Evolutionary conservation across 2,113 vertebrate genomes (phyloP).

Genomic region (Herpetotheres cachinnans): DNA sequence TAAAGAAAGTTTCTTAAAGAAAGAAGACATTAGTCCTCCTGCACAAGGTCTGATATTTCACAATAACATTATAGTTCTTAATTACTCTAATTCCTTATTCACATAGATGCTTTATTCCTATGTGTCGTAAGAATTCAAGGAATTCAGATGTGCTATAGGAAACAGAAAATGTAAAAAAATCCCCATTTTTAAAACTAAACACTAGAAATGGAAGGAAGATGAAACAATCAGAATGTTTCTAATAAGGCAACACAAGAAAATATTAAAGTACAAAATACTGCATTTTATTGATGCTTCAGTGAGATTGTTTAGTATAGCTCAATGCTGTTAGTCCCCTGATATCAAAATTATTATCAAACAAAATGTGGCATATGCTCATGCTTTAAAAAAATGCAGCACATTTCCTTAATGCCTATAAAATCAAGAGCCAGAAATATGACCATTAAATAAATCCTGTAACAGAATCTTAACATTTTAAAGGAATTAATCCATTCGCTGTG

Average conservation of each 20-base stretch:
- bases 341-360: background rate
- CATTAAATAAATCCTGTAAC: background rate
- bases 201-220: background rate
- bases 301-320: background rate
- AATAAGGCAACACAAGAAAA: background rate
- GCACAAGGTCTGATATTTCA: background rate
- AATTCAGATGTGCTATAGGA: background rate
- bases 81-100: background rate
- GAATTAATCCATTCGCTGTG: background rate
- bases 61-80: background rate
- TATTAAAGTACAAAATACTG: background rate
- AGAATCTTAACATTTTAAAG: background rate
- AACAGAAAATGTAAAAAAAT: background rate
- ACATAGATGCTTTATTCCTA: background rate
- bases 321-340: background rate
- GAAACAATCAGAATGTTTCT: background rate
- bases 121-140: background rate
- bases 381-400: background rate
- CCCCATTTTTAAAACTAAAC: background rate
- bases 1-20: background rate
- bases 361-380: background rate
- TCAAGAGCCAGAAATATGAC: background rate
- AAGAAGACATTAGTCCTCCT: background rate
- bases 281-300: constrained; percentile 2
- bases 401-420: background rate